Evolutionary conservation across 2,113 vertebrate species (phyloP).

Genomic region (Clarias magur): DNA sequence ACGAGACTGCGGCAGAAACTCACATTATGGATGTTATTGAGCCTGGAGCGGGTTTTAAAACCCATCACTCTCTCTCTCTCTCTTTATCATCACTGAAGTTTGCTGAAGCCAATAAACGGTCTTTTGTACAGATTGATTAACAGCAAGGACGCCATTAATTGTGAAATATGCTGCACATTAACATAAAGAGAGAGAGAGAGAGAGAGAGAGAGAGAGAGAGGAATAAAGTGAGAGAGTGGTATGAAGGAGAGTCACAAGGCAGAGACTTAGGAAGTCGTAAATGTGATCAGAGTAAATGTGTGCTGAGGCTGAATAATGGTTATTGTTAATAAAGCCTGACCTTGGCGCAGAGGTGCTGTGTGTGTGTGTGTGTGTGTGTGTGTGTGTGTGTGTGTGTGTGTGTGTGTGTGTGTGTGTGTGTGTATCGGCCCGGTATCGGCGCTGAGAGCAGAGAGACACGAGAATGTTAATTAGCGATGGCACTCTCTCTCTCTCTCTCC

Average conservation of each 20-base stretch:
- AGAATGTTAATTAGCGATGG: constrained; percentile 71
- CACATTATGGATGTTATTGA: background rate
- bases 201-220: constrained; percentile 19
- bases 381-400: constrained; percentile 21
- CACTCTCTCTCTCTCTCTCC: constrained; percentile 55
- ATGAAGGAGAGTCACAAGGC: background rate
- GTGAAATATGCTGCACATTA: constrained; percentile 48
- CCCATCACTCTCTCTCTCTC: background rate
- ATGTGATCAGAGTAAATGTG: constrained; percentile 57
- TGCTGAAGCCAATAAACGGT: constrained; percentile 41
- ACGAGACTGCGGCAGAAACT: background rate
- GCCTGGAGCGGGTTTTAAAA: background rate
- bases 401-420: background rate
- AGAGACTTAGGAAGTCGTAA: constrained; percentile 62
- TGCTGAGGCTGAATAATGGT: constrained; percentile 64
- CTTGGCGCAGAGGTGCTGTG: constrained; percentile 60
- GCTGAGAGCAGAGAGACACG: constrained; percentile 40
- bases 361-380: background rate
- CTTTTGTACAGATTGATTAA: constrained; percentile 52
- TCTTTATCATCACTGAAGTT: constrained; percentile 19
- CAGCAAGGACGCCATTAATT: constrained; percentile 48
- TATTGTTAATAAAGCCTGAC: constrained; percentile 67
- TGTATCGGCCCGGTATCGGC: constrained; percentile 58
- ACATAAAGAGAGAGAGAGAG: constrained; percentile 26
- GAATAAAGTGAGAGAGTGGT: constrained; percentile 17